phyloP scores from a whole-genome alignment of 2,888 invertebrate genomes.

The Eretmocerus hayati region DNA sequence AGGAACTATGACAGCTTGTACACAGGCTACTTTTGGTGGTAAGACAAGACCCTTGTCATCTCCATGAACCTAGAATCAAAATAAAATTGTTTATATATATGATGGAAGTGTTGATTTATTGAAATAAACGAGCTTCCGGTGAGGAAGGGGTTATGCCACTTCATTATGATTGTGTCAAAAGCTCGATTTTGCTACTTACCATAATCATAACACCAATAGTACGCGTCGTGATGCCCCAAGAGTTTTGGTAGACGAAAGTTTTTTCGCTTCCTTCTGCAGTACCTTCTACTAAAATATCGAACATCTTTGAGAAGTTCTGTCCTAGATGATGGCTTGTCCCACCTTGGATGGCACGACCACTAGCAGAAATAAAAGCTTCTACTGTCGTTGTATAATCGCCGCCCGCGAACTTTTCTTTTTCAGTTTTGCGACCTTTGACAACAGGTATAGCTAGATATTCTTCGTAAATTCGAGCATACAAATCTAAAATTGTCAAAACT shows the following conservation, averaged over 20 bases:
- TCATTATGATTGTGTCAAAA: slow-evolving; percentile 3
- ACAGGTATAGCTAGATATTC: slow-evolving; percentile 91
- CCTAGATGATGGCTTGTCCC: slow-evolving; percentile 98
- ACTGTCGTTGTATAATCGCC: slow-evolving; percentile 96
- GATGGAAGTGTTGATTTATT: background rate
- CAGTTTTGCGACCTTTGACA: slow-evolving; percentile 90
- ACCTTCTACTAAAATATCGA: slow-evolving; percentile 92
- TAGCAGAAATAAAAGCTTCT: slow-evolving; percentile 90
- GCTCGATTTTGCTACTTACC: slow-evolving; percentile 36
- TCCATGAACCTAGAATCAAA: slow-evolving; percentile 62
- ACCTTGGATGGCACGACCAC: slow-evolving; percentile 91
- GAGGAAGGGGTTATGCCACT: background rate
- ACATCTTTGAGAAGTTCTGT: slow-evolving; percentile 99
- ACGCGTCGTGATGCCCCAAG: slow-evolving; percentile 96
- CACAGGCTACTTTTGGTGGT: slow-evolving; percentile 83
- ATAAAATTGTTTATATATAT: background rate
- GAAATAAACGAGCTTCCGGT: background rate
- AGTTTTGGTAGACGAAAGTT: slow-evolving; percentile 90
- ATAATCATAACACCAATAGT: slow-evolving; percentile 89
- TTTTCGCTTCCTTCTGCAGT: slow-evolving; percentile 78
- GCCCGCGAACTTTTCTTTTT: slow-evolving; percentile 99
- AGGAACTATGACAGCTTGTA: slow-evolving; percentile 86
- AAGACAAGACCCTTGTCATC: slow-evolving; percentile 95
- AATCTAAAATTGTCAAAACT: slow-evolving; percentile 72
- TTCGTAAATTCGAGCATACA: slow-evolving; percentile 88